Evolutionary conservation across 2,797 vertebrate species (phyloP).

Genomic region (Platyrinchus mystaceus): DNA sequence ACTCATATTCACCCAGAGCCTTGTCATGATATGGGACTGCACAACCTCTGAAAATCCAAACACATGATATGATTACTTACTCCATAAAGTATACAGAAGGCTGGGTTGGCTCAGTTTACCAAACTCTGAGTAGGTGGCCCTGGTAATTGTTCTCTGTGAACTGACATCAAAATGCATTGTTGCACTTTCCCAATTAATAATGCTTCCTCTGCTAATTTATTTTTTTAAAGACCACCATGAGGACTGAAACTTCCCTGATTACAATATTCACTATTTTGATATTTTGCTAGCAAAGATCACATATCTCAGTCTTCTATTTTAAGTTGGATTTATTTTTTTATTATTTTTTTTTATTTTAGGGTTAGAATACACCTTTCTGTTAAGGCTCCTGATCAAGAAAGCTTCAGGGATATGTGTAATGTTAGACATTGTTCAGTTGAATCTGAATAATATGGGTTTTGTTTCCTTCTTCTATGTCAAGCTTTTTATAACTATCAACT

Average conservation of each 20-base stretch:
- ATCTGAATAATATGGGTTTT: not conserved
- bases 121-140: not conserved
- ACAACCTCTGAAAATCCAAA: not conserved
- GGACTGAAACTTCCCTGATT: not conserved
- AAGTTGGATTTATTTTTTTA: not conserved
- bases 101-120: not conserved
- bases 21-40: fast-evolving
- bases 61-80: not conserved
- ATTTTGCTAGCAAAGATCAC: not conserved
- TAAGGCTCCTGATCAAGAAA: not conserved
- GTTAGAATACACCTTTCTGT: not conserved
- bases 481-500: not conserved
- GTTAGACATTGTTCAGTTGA: not conserved
- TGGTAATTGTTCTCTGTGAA: not conserved
- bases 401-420: not conserved
- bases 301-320: not conserved
- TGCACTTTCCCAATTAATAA: not conserved
- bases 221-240: not conserved
- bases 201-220: not conserved
- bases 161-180: not conserved
- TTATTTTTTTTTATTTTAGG: not conserved
- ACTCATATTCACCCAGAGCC: not conserved
- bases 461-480: not conserved
- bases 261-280: not conserved
- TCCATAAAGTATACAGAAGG: not conserved